A percentile compares a stretch with the other conserved stretches of the same genome.
These are phyloP conservation scores for Astyanax mexicanus DNA, from an alignment of 2,797 vertebrate species.

Conservation along the genomic window DNA sequence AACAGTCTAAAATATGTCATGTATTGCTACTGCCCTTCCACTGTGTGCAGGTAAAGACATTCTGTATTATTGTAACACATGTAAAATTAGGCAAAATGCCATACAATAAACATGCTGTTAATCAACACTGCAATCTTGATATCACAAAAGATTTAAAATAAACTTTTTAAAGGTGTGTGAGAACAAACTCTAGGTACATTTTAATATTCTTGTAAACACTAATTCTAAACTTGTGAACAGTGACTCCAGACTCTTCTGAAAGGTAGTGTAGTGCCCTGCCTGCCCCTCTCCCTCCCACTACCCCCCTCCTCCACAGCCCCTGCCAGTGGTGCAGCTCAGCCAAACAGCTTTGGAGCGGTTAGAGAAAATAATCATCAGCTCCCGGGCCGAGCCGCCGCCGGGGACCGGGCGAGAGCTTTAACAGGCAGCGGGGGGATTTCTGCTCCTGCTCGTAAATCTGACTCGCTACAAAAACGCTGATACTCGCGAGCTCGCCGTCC, in stretches of 20 bases:
- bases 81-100: too few species aligned
- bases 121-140: too few species aligned
- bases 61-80: too few species aligned
- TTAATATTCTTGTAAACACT: not conserved
- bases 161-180: too few species aligned
- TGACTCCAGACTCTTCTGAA: not conserved
- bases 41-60: too few species aligned
- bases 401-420: slow-evolving; percentile 40
- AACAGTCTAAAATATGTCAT: too few species aligned
- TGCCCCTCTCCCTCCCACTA: not conserved
- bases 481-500: slow-evolving; percentile 33
- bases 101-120: too few species aligned
- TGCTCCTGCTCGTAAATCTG: slow-evolving; percentile 49
- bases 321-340: slow-evolving; percentile 29
- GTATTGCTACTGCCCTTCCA: too few species aligned
- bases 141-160: too few species aligned
- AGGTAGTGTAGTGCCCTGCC: not conserved
- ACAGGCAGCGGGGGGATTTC: slow-evolving; percentile 40
- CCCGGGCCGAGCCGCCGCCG: slow-evolving; percentile 33
- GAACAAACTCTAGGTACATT: too few species aligned
- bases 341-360: slow-evolving; percentile 53
- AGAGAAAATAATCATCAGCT: slow-evolving; percentile 57
- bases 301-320: not conserved
- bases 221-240: not conserved
- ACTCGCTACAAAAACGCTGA: slow-evolving; percentile 41